Evolutionary conservation across 2,888 invertebrate genomes (phyloP), one percentile per base, ranked within the genome.

Genomic region (Acanthosoma haemorrhoidale): DNA sequence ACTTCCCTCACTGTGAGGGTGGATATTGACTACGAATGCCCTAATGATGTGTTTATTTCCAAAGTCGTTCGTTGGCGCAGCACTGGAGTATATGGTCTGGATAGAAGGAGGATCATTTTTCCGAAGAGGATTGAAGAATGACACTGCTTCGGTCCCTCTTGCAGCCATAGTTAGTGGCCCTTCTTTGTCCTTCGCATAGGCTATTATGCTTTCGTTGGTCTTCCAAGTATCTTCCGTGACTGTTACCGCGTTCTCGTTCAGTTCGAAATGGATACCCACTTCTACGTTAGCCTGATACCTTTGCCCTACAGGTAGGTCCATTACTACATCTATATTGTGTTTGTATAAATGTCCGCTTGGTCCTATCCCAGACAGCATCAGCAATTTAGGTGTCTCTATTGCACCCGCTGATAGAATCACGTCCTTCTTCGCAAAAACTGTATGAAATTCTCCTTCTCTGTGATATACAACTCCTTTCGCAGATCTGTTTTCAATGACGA

Each of bases 391-490:
- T 2, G 75, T 73, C 64, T 73, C 71, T 8, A 76, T 69, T 0
- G 73, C 57, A 31, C 76, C 76, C 8, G 75, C 74, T 0, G 74
- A 75, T 4, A 76, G 76, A 76, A 72, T 80, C 76, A 74, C 78
- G 69, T 82, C 82, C 71, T 80, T 81, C 11, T 38, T 72, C 1
- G 87, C 87, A 74, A 82, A 79, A 58, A 86, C 83, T 74, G 81
- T 81, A 71, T 81, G 81, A 71, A 80, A 80, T 61, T 77, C 80
- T 2, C 82, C 83, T 18, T 80, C 78, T 78, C 84, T 84, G 59
- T 82, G 79, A 75, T 86, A 82, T 77, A 85, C 83, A 3, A 88
- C 83, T 0, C 88, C 88, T 34, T 82, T 80, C 0, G 85, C 85
- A 76, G 78, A 81, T 41, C 71, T 76, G 3, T 74, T 69, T 29